Evolutionary conservation across 2,797 vertebrate genomes (phyloP), one percentile per base, ranked within the genome.

Genomic region (Loriculus beryllinus): DNA sequence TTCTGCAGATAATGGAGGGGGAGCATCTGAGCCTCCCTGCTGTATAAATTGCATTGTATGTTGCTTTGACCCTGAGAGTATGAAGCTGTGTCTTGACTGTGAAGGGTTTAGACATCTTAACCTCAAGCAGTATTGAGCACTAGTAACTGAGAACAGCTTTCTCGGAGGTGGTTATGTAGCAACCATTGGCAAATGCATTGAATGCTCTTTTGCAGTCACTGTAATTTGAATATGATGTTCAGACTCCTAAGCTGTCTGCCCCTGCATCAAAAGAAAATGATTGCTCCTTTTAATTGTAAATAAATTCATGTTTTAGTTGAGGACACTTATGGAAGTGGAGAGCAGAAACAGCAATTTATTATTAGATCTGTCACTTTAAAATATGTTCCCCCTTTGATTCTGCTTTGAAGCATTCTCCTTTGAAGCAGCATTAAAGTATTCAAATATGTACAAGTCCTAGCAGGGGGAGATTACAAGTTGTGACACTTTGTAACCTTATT

Each of bases 351-450:
- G 94, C 87, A 86, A 52, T 92, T 94, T 74, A 93, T 72, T 93
- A 93, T 95, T 93, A 90, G 90, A 87, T 86, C 84, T 91, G 94
- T 96, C 90, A 92, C 72, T 95, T 95, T 92, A 93, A 96, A 96
- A 95, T 92, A 82, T 70, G 70, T 79, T 96, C 49, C 60, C 63
- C 4, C 72, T 88, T 96, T 92, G 85, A 90, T 88, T 93, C 51
- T 89, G 42, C 65, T 82, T 90, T 97, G 87, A 96, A 97, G 86
- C 77, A 59, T 80, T 89, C 92, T 94, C 60, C 88, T 94, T 94
- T 97, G 96, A 96, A 97, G 91, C 85, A 74, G 90, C 54, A 72
- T 82, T 88, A 52, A 95, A 89, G 92, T 95, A 70, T 95, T 88
- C 93, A 95, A 96, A 94, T 92, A 81, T 59, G 92, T 67, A 87